Conservation (phyloP, 2,888 invertebrate genomes). For the Eledona agricola region DNA sequence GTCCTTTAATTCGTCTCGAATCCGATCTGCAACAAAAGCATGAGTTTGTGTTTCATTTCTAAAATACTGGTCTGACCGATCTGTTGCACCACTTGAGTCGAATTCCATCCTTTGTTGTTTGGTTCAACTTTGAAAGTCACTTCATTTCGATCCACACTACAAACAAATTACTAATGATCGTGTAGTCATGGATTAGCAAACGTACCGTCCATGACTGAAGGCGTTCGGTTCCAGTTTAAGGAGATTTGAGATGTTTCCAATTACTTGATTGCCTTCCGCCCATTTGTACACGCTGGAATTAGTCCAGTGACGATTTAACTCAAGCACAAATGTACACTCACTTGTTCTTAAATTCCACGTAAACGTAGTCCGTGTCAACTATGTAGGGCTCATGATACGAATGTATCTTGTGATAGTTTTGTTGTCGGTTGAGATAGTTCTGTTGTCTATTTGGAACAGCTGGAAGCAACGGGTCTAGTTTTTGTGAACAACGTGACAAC, state of each 20-base stretch:
- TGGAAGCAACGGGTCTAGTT: conserved; percentile 3
- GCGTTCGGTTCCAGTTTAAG: conserved; percentile 72
- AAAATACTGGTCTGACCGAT: conserved; percentile 66
- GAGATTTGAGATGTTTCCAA: conserved; percentile 74
- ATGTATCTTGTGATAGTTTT: not conserved
- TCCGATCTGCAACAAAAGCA: conserved; percentile 62
- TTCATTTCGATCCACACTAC: conserved; percentile 77
- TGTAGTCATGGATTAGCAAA: conserved; percentile 8
- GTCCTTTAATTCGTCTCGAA: conserved; percentile 73
- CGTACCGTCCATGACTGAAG: conserved; percentile 72
- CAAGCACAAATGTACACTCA: conserved; percentile 57
- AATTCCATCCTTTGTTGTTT: conserved; percentile 72
- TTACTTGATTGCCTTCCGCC: conserved; percentile 78
- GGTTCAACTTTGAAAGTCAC: conserved; percentile 79
- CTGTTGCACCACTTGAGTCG: conserved; percentile 71
- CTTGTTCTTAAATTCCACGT: conserved; percentile 79
- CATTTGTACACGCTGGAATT: conserved; percentile 68
- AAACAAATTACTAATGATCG: conserved; percentile 49
- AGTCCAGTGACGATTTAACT: conserved; percentile 9
- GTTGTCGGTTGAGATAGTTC: conserved; percentile 3
- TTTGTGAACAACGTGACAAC: no score
- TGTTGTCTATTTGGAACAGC: conserved; percentile 16
- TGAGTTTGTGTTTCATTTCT: conserved; percentile 50
- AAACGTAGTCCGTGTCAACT: conserved; percentile 80
- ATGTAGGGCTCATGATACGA: conserved; percentile 58